A percentile compares a stretch with the other conserved stretches of the same genome.
Conservation (phyloP, 35 echinoderm and acorn worm genomes). For the Anneissia japonica region DNA sequence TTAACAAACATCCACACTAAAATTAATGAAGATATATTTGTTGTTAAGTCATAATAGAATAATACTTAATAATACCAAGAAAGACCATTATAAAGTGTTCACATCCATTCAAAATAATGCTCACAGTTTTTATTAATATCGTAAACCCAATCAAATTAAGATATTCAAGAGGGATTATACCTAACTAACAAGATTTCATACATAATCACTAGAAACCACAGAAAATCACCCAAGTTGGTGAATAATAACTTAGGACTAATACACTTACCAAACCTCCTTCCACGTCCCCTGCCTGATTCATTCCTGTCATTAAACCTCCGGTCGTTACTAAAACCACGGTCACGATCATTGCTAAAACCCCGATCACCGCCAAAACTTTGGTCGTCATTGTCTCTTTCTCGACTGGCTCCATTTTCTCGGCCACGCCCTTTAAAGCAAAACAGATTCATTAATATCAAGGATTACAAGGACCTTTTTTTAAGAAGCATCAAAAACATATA, state of each 20-base stretch:
- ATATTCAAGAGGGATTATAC: no score
- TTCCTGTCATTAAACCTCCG: conserved; percentile 30
- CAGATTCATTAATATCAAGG: no score
- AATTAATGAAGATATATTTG: no score
- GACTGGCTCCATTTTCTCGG: conserved; percentile 36
- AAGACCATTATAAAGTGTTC: no score
- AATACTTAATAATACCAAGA: no score
- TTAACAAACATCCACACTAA: no score
- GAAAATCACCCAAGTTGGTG: neutral
- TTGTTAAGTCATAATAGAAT: no score
- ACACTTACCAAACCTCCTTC: conserved; percentile 54
- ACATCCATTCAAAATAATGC: no score
- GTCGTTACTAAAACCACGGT: conserved; percentile 17
- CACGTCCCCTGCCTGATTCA: conserved; percentile 65
- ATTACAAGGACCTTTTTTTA: no score
- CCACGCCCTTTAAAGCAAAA: conserved; percentile 42
- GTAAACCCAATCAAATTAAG: no score
- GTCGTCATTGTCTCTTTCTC: conserved; percentile 47
- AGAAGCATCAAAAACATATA: no score
- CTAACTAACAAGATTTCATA: neutral
- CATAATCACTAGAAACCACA: neutral
- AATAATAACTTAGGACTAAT: neutral
- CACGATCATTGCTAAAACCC: neutral
- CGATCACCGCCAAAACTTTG: neutral
- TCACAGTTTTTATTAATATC: no score